Base-by-base conservation (phyloP, 2,797 vertebrate genomes). In the Amazonetta brasiliensis region DNA sequence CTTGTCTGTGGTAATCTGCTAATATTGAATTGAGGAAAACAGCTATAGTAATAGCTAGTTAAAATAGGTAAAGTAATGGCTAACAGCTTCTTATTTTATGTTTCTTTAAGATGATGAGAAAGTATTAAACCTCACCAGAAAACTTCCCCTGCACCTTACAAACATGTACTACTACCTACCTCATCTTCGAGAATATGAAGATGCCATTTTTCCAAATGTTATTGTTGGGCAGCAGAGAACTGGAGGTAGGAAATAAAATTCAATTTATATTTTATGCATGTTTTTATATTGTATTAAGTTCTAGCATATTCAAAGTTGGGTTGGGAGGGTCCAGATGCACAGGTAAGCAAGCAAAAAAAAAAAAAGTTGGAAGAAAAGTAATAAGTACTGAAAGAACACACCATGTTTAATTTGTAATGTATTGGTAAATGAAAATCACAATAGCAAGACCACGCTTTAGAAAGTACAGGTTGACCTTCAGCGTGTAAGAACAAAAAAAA, bases 181-280 rank as follows among this genome's bases (percentile, higher is more conserved):
- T 84, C 98, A 99, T 95, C 98, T 99, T 63, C 97, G 2, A 83
- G 71, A 97, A 7, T 93, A 98, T 50, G 68, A 93, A 60, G 91
- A 97, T 81, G 98, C 98, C 86, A 95, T 99, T 86, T 95, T 94
- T 8, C 98, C 99, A 30, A 97, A 98, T 28, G 69, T 99, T n/a
- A 81, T 98, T 72, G 96, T 99, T 86, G 98, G 99, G 62, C 96
- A 98, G 92, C 97, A 97, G 44, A 98, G 98, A 92, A 97, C 74
- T 59, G 98, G 98, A 93, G 99, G 99, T 99, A 92, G 97, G 98
- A 87, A 87, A 56, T 92, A 64, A 64, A 66, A 41, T 62, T 80
- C 60, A 23, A 8, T 19, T 83, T 67, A 3, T 63, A 8, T 87
- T 82, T 79, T 48, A 43, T 60, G 0, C 21, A 3, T 62, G 3